Evolutionary conservation across 2,113 vertebrate species (phyloP).

Genomic region (Propithecus coquereli): DNA sequence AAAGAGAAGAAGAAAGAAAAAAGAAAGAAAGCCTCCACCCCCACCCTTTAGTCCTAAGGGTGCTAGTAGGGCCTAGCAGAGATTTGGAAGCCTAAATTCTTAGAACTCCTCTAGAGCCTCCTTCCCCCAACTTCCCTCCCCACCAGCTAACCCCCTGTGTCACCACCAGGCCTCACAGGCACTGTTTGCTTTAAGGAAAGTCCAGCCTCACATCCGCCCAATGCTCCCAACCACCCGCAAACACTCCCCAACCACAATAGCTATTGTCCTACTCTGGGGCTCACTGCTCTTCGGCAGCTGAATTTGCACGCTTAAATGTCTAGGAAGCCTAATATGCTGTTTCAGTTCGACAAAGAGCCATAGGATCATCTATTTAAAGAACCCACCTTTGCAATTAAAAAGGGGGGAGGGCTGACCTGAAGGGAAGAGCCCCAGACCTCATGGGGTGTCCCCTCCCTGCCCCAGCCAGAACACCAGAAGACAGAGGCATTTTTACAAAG

Average conservation of each 20-base stretch:
- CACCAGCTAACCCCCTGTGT: background rate
- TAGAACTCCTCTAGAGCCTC: background rate
- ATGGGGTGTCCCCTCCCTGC: background rate
- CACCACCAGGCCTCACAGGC: background rate
- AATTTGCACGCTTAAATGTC: slow-evolving; percentile 40
- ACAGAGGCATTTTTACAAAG: slow-evolving; percentile 56
- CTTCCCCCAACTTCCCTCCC: no score
- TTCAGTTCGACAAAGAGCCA: slow-evolving; percentile 43
- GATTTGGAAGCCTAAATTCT: slow-evolving; percentile 44
- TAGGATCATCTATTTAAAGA: background rate
- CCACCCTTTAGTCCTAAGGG: background rate
- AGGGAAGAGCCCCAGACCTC: background rate
- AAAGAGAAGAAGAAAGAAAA: background rate
- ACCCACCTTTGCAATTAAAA: slow-evolving; percentile 29
- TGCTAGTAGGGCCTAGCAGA: slow-evolving; percentile 44
- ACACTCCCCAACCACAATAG: slow-evolving; percentile 51
- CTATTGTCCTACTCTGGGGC: slow-evolving; percentile 54
- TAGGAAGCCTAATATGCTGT: background rate
- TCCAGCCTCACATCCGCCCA: background rate
- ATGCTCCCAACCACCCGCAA: background rate
- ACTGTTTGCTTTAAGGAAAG: slow-evolving; percentile 39
- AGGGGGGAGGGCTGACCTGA: background rate
- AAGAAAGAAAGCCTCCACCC: background rate
- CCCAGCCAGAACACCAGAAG: background rate
- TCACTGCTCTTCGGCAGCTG: background rate